Conservation (phyloP, 2,113 vertebrate genomes). For the Myiagra hebetior region DNA sequence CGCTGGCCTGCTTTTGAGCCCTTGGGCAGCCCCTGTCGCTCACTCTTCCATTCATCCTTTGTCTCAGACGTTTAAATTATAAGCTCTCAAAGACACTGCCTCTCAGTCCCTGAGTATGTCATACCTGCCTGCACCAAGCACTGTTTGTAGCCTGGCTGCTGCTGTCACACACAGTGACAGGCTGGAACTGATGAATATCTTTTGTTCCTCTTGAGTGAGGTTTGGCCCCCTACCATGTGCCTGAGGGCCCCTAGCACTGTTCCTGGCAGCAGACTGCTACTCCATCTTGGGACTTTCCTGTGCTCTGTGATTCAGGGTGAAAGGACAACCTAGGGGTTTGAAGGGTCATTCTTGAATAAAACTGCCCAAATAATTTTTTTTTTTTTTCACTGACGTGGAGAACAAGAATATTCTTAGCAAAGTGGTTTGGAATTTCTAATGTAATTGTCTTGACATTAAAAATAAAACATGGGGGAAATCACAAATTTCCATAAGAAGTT, state of each 20-base stretch:
- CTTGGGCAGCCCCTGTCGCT: background rate
- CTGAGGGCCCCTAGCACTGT: background rate
- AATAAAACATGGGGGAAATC: background rate
- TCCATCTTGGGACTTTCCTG: accelerated
- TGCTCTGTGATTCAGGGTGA: background rate
- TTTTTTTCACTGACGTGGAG: background rate
- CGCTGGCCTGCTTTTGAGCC: background rate
- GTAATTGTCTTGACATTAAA: background rate
- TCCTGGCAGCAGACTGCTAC: background rate
- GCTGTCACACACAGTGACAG: background rate
- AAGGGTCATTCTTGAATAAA: background rate
- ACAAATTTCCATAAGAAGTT: background rate
- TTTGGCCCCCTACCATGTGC: background rate
- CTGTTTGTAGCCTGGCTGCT: background rate
- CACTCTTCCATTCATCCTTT: background rate
- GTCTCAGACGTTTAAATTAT: background rate
- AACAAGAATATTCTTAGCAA: background rate
- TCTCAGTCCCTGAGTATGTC: background rate
- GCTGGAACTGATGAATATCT: background rate
- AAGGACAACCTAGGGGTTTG: background rate
- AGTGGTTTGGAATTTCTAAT: background rate
- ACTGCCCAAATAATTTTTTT: background rate
- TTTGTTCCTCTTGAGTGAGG: background rate
- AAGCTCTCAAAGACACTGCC: background rate
- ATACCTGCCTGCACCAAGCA: background rate